phyloP scores from a whole-genome alignment of 2,113 vertebrate species.

The Actenoides hombroni region DNA sequence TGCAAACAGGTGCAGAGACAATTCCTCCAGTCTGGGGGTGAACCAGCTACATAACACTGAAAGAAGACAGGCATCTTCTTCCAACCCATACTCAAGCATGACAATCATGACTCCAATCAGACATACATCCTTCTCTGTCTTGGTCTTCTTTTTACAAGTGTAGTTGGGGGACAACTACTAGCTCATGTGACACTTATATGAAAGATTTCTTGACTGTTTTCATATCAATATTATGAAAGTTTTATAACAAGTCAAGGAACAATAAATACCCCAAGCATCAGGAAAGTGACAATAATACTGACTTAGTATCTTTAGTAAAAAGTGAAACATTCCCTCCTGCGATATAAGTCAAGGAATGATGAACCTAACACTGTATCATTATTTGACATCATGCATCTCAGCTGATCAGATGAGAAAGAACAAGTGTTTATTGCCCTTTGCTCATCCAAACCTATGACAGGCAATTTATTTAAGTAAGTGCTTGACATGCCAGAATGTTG shows the following conservation, averaged over 20 bases:
- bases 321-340: conserved; percentile 74
- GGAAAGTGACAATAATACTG: conserved; percentile 75
- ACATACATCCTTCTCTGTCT: conserved; percentile 12
- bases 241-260: conserved; percentile 41
- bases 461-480: conserved; percentile 40
- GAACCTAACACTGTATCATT: conserved; percentile 70
- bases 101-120: conserved; percentile 18
- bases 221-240: conserved; percentile 7
- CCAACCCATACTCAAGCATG: background rate
- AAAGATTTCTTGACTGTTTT: conserved; percentile 3
- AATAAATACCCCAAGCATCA: conserved; percentile 59
- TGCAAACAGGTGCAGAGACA: conserved; percentile 69
- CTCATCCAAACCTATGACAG: conserved; percentile 33
- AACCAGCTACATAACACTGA: conserved; percentile 32
- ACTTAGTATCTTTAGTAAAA: conserved; percentile 66
- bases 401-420: conserved; percentile 48
- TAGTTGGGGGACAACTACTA: background rate
- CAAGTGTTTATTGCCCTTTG: conserved; percentile 15
- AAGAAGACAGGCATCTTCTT: background rate
- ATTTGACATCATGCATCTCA: conserved; percentile 62
- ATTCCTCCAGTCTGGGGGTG: conserved; percentile 36
- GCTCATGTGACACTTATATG: background rate
- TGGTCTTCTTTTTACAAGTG: conserved; percentile 16
- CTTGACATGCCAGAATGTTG: conserved; percentile 38
- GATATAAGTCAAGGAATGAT: conserved; percentile 56